Base-by-base conservation (phyloP, 2,888 invertebrate species). In the Ochropleura leucogaster region DNA sequence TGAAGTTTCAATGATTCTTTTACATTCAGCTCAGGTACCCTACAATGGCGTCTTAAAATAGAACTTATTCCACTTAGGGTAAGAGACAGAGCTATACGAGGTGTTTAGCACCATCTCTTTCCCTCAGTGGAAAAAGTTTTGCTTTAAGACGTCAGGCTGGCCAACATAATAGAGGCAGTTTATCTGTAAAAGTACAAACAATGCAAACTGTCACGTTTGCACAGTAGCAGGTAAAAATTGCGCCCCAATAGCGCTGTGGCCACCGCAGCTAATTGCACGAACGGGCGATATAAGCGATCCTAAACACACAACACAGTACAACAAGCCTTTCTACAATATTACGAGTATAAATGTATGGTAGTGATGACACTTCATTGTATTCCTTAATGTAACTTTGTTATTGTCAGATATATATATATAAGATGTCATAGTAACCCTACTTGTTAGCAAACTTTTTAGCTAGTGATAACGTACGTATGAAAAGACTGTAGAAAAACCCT, bases 241-340 rank as follows among this genome's bases (percentile, higher is more conserved):
- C 53, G 18, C 49, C n/a, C 51, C 67, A 67, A 74, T 42, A 66
- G 74, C 77, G 57, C 63, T 63, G n/a, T 42, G 20, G 20, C 62
- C 18, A 81, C 57, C 10, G 10, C 66, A 8, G 51, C 18, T 83
- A 72, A 82, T 79, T 65, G 71, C 79, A 65, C 47, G 40, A 68
- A 20, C 49, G 46, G 16, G 60, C 59, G 20, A 8, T 64, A 55
- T 82, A 79, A 80, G 68, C 68, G 60, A 83, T 65, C 83, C 80
- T 79, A 80, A 83, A 60, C 55, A 65, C 51, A 83, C 79, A 83
- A 16, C 16, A 40, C 16, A n/a, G 4, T 6, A 63, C 63, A 47
- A 44, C 57, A 76, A 65, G 53, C 51, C 51, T 30, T 51, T 30
- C 49, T 62, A 64, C 64, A 65, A 62, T 68, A 65, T 53, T 53